Evolutionary conservation across 1,140 invertebrate genomes (phyloP).

Genomic region (Drosophila fuyamai): DNA sequence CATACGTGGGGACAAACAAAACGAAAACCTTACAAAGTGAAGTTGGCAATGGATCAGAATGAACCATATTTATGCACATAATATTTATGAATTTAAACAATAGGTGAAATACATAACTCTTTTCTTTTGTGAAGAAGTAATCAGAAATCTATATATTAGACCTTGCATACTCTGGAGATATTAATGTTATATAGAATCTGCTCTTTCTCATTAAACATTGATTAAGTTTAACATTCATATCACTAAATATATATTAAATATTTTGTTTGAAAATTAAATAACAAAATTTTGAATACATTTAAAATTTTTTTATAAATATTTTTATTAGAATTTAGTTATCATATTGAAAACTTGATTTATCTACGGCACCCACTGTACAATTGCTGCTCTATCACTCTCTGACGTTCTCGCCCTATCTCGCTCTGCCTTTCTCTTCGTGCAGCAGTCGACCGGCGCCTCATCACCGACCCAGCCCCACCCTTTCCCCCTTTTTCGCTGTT

Average conservation of each 20-base stretch:
- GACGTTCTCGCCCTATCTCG: slow-evolving; percentile 23
- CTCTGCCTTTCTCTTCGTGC: slow-evolving; percentile 17
- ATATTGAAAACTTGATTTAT: background rate
- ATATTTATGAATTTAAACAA: too few relatives aligned
- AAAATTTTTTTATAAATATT: background rate
- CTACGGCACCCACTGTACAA: slow-evolving; percentile 39
- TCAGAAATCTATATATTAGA: too few relatives aligned
- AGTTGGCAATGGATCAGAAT: slow-evolving; percentile 8
- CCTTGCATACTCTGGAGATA: too few relatives aligned
- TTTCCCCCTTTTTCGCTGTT: slow-evolving; percentile 31
- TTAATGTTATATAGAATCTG: too few relatives aligned
- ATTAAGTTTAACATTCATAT: too few relatives aligned
- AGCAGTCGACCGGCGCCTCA: slow-evolving; percentile 13
- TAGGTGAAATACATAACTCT: too few relatives aligned
- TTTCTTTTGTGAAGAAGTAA: too few relatives aligned
- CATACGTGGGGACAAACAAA: slow-evolving; percentile 13
- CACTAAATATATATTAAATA: too few relatives aligned
- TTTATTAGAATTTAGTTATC: too few relatives aligned
- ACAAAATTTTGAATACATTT: too few relatives aligned
- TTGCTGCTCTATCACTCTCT: slow-evolving; percentile 20
- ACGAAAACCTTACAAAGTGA: slow-evolving; percentile 32
- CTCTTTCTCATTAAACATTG: too few relatives aligned
- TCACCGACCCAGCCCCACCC: background rate
- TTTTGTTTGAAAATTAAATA: too few relatives aligned
- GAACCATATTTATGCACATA: background rate